Base-by-base conservation (phyloP, 2,888 invertebrate species). In the Cheilosia soror region DNA sequence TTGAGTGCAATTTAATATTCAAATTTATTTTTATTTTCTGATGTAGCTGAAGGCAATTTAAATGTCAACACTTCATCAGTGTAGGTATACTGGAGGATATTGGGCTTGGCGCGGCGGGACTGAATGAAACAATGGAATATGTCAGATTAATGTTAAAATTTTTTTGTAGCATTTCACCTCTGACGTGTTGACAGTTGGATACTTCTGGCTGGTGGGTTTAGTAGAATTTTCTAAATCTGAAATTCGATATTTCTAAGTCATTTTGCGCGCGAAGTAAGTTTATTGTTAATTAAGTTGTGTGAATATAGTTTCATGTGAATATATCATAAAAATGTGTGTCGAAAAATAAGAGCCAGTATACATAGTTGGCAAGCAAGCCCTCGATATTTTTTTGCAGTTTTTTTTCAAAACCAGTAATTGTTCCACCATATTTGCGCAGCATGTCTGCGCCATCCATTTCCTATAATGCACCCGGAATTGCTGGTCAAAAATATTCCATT, bases 1-100 rank as follows among this genome's bases (percentile, higher is more conserved):
- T 85, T 68, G 85, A 77, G 81, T 85, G 85, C 85, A 85, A 85
- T 85, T 85, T 85, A 85, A 80, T 85, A 85, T 85, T 85, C 80
- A 85, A 85, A 85, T 85, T 85, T 77, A 60, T 69, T 78, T 83
- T 68, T 68, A 57, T 77, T 85, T 63, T 72, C 47, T 15, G 63
- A 68, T 20, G 0, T 85, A 72, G 85, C 85, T 77, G 62, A 66
- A 68, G 80, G 85, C 85, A 53, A 85, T 80, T 80, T 77, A 81
- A 85, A 85, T 80, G 85, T 81, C 85, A 85, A 85, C 80, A 85
- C 80, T 72, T 80, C 84, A 80, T 85, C 76, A 76, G 76, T 37
- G 53, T 65, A n/a, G 29, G 20, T 20, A 20, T 20, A 20, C 20
- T 29, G 0, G 11, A 60, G 68, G 25, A 53, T 20, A 68, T 58